Conservation (phyloP, 1,140 invertebrate genomes). For the Dendrolimus punctatus region DNA sequence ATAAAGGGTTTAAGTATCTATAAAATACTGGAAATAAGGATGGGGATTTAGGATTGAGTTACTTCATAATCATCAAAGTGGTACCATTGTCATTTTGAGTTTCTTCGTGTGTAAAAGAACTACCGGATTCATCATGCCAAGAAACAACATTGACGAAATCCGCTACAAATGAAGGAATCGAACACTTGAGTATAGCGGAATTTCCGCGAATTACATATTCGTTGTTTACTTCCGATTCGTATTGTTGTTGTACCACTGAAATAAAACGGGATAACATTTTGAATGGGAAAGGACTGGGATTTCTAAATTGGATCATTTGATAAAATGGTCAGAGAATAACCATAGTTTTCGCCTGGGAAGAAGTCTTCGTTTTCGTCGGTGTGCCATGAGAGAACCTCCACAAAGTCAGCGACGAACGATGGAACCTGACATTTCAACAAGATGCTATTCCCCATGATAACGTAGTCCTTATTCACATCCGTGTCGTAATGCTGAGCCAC, state of each 20-base stretch:
- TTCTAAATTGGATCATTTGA: slow-evolving; percentile 8
- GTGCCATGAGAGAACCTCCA: slow-evolving; percentile 90
- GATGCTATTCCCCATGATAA: slow-evolving; percentile 93
- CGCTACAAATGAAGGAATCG: slow-evolving; percentile 92
- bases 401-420: slow-evolving; percentile 93
- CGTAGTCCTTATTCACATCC: slow-evolving; percentile 94
- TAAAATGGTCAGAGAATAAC: slow-evolving; percentile 66
- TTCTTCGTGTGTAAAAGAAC: slow-evolving; percentile 71
- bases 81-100: slow-evolving; percentile 76
- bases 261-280: slow-evolving; percentile 17
- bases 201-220: slow-evolving; percentile 94
- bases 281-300: slow-evolving; percentile 3
- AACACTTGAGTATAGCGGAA: slow-evolving; percentile 92
- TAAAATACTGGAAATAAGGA: slow-evolving; percentile 17
- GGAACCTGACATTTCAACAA: slow-evolving; percentile 95
- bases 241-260: slow-evolving; percentile 88
- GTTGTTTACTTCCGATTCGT: slow-evolving; percentile 91
- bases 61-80: slow-evolving; percentile 12
- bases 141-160: slow-evolving; percentile 92
- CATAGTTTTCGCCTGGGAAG: slow-evolving; percentile 75
- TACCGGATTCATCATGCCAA: slow-evolving; percentile 87
- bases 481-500: slow-evolving; percentile 91
- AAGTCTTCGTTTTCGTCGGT: slow-evolving; percentile 82
- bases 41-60: slow-evolving; percentile 8
- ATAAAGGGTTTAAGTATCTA: slow-evolving; percentile 10